Evolutionary conservation across 2,797 vertebrate species (phyloP).

Genomic region (Falco novaeseelandiae): DNA sequence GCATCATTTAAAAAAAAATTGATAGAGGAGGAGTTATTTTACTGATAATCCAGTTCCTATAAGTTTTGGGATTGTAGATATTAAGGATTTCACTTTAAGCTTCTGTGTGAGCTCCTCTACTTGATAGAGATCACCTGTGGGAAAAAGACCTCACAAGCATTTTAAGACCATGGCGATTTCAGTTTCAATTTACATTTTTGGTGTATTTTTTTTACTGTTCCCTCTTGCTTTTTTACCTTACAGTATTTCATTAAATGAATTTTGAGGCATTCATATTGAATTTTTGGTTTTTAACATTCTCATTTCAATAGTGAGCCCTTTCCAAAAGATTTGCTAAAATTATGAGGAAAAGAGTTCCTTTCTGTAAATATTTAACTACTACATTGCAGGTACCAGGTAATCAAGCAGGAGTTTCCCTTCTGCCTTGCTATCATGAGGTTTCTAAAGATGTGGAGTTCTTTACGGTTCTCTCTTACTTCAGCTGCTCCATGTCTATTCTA

Average conservation of each 20-base stretch:
- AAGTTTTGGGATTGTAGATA: not conserved
- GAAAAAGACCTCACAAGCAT: not conserved
- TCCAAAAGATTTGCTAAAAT: not conserved
- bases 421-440: not conserved
- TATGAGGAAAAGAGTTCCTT: not conserved
- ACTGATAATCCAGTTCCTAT: not conserved
- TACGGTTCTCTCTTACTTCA: not conserved
- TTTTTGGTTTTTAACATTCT: not conserved
- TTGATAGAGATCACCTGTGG: not conserved
- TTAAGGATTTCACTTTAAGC: not conserved
- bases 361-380: constrained; percentile 1
- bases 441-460: not conserved
- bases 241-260: not conserved
- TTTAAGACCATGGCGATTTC: not conserved
- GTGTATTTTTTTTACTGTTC: not conserved
- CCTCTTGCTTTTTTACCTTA: not conserved
- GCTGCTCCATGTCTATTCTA: not conserved
- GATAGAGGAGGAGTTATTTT: not conserved
- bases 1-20: not conserved
- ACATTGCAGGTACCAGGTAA: not conserved
- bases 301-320: not conserved
- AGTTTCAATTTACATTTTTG: not conserved
- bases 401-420: not conserved
- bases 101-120: not conserved
- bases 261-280: not conserved